Percentiles rank a stretch among this genome's conserved stretches.
phyloP scores from a whole-genome alignment of 2,113 vertebrate genomes.

The Dasypus novemcinctus region DNA sequence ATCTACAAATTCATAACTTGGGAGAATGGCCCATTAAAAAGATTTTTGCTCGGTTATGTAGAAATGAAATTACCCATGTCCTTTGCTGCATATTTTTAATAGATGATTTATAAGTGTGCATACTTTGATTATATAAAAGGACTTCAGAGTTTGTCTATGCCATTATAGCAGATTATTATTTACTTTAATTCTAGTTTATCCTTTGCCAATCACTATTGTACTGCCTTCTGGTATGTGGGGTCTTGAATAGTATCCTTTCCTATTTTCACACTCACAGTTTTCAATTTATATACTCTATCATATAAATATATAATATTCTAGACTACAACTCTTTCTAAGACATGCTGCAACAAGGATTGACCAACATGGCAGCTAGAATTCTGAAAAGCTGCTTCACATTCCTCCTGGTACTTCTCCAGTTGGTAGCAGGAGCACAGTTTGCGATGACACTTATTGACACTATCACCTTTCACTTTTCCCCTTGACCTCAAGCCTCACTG shows the following conservation, averaged over 20 bases:
- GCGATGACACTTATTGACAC: rapidly evolving
- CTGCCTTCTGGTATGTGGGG: neutral
- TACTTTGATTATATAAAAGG: neutral
- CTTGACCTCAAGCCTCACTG: neutral
- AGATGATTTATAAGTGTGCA: neutral
- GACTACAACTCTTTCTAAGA: neutral
- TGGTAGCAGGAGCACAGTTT: rapidly evolving
- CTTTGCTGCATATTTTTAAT: neutral
- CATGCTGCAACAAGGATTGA: neutral
- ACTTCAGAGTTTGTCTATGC: neutral
- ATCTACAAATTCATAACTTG: neutral
- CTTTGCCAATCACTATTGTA: neutral
- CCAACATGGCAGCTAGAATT: neutral
- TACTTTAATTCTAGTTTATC: neutral
- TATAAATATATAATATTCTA: neutral
- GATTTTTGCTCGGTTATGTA: neutral
- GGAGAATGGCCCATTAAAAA: neutral
- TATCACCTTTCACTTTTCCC: neutral
- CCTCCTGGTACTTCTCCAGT: neutral
- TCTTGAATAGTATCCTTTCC: neutral
- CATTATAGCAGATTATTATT: neutral
- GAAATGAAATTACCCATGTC: neutral
- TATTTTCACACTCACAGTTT: neutral
- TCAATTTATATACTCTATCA: neutral
- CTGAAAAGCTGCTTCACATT: neutral